Evolutionary conservation across 2,113 vertebrate genomes (phyloP).

Genomic region (Oncorhynchus gorbuscha): DNA sequence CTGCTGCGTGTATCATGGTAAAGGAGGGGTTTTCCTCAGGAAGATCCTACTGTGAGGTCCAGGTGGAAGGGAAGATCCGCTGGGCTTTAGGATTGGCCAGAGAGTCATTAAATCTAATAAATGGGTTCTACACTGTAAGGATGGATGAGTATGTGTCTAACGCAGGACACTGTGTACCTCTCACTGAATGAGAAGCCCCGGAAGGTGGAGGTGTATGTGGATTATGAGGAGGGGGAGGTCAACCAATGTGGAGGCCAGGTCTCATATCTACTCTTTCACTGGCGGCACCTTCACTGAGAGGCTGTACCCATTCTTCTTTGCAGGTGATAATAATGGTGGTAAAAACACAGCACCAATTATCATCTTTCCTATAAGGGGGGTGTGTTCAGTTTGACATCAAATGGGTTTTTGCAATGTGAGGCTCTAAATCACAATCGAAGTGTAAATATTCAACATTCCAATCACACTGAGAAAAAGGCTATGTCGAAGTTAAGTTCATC

Average conservation of each 20-base stretch:
- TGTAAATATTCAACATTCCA: too few species aligned
- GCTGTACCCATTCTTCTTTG: not conserved
- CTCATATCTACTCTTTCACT: too few species aligned
- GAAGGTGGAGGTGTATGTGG: not conserved
- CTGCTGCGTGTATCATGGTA: not conserved
- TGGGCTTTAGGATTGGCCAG: constrained; percentile 4
- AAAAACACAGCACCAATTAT: not conserved
- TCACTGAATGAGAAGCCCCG: not conserved
- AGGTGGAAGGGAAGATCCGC: not conserved
- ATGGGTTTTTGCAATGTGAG: too few species aligned
- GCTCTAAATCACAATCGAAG: too few species aligned
- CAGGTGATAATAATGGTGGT: not conserved
- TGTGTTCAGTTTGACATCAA: too few species aligned
- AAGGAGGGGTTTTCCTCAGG: not conserved
- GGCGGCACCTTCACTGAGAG: too few species aligned
- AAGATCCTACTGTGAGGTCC: not conserved
- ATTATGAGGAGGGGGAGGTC: not conserved
- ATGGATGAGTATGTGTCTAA: not conserved
- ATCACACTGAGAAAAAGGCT: too few species aligned
- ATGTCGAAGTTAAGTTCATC: too few species aligned
- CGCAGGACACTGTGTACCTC: not conserved
- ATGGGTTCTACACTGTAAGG: not conserved
- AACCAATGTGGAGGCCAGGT: not conserved
- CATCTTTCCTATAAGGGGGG: not conserved
- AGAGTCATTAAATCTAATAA: not conserved